phyloP scores from a whole-genome alignment of 2,113 vertebrate genomes.

The Phasianus colchicus region DNA sequence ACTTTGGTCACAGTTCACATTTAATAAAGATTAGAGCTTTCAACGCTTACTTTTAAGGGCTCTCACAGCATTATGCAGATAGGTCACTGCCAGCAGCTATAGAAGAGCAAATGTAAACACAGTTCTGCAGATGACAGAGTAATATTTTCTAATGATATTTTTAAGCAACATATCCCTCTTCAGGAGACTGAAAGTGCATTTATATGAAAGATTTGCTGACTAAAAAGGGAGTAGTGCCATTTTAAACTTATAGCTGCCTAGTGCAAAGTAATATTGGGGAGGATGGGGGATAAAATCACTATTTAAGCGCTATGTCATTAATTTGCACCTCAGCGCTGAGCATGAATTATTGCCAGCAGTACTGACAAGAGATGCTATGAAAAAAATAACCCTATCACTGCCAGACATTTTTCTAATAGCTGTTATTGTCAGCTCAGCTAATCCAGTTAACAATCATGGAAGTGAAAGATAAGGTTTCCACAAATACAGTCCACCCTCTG shows the following conservation, averaged over 20 bases:
- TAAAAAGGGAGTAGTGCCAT: background rate
- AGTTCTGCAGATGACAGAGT: accelerated
- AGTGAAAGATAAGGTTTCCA: slow-evolving; percentile 1
- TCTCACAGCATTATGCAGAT: background rate
- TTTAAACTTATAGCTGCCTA: background rate
- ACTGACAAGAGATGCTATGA: background rate
- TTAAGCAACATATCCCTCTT: background rate
- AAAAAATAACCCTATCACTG: background rate
- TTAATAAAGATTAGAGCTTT: background rate
- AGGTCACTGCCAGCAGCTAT: background rate
- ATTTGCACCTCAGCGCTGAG: background rate
- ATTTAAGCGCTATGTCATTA: background rate
- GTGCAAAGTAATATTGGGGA: background rate
- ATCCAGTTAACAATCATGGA: background rate
- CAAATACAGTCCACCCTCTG: background rate
- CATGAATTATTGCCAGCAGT: slow-evolving; percentile 41
- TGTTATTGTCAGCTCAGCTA: background rate
- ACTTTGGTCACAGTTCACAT: background rate
- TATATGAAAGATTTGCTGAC: slow-evolving; percentile 4
- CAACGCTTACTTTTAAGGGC: background rate
- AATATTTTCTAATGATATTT: background rate
- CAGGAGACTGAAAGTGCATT: background rate
- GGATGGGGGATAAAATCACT: background rate
- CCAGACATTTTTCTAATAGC: background rate
- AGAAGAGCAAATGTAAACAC: background rate